Evolutionary conservation across 2,888 invertebrate species (phyloP), one percentile per base, ranked within the genome.

Genomic region (Tenthredo amoena): DNA sequence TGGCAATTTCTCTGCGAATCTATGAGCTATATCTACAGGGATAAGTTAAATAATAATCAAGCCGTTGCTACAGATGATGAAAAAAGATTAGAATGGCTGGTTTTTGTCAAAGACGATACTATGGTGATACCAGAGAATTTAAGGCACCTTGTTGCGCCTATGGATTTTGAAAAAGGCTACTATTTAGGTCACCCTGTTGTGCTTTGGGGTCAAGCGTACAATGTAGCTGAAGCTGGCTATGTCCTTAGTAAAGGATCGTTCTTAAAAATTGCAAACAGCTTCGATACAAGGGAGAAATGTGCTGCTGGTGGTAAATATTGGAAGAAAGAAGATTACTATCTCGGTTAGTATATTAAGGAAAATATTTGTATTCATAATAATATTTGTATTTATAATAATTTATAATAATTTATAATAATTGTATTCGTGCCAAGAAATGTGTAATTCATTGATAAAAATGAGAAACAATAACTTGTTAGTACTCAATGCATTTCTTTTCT

Each of bases 241-340:
- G 94, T 95, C 85, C 90, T 96, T 71, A 95, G 95, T 89, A 92
- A 90, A 88, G 94, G 94, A n/a, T 93, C 94, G 37, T 88, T 95
- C 55, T 84, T 87, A 9, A 91, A 91, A 68, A 89, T 95, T 34
- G 89, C 93, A n/a, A 87, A 91, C 12, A 93, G 91, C 85, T 94
- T 95, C 88, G 91, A 93, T 86, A 91, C 90, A n/a, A 89, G 92
- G 0, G 90, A 93, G 47, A 92, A 93, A 65, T 95, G 95, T 90
- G 87, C 90, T n/a, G 89, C 91, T 6, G 93, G 94, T 84, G 94
- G 94, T 71, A 94, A 94, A 85, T 95, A 94, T 89, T 94, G 94
- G 94, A 95, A 95, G 87, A 94, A 94, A 88, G 95, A 95, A 91
- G 95, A 95, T 91, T 95, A 94, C 91, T 95, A 95, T 91, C 93